These are phyloP conservation scores for Rhizoglyphus robini DNA, from an alignment of 1,140 invertebrate species.

Conservation along the genomic window DNA sequence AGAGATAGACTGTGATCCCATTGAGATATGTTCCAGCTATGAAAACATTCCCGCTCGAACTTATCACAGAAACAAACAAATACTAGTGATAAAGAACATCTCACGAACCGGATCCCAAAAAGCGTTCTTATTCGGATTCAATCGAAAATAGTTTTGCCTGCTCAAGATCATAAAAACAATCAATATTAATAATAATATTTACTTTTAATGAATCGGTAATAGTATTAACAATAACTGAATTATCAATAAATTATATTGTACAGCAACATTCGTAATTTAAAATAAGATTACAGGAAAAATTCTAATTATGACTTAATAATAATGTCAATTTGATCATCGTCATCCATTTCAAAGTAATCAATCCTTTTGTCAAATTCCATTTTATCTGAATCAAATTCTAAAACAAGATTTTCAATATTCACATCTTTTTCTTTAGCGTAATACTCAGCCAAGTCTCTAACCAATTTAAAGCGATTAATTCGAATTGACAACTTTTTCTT, in stretches of 20 bases:
- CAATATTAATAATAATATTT: background rate
- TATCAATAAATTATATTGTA: background rate
- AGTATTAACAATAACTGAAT: background rate
- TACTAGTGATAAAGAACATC: background rate
- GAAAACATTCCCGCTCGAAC: background rate
- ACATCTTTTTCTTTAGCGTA: background rate
- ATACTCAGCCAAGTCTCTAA: background rate
- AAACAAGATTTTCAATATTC: background rate
- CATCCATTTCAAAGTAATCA: background rate
- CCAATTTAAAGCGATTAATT: background rate
- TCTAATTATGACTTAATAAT: background rate
- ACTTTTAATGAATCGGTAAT: no score
- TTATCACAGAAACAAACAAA: background rate
- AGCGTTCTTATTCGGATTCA: background rate
- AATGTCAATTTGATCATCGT: conserved; percentile 14
- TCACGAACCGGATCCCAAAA: background rate
- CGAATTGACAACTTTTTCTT: background rate
- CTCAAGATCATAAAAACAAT: background rate
- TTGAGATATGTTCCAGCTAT: background rate
- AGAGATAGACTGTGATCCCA: background rate
- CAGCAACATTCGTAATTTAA: background rate
- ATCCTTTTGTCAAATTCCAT: background rate
- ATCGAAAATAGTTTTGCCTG: no score
- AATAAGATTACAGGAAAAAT: background rate
- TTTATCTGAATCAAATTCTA: conserved; percentile 2